Evolutionary conservation across 2,888 invertebrate genomes (phyloP).

Genomic region (Synergus japonicus): DNA sequence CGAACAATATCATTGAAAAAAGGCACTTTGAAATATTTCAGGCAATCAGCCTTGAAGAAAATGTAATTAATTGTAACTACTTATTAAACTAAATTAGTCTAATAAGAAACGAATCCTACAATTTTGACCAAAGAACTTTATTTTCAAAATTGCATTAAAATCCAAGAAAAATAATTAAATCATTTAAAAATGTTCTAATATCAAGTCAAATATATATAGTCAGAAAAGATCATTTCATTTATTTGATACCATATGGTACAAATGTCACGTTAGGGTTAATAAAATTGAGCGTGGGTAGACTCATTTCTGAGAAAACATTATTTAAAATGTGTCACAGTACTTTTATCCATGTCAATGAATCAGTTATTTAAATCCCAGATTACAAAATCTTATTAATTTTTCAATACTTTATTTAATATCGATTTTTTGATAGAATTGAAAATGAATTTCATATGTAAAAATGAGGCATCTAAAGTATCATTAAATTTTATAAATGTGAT

Average conservation of each 20-base stretch:
- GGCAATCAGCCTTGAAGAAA: neutral
- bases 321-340: slow-evolving; percentile 1
- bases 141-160: neutral
- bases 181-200: neutral
- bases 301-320: neutral
- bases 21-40: neutral
- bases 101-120: neutral
- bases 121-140: neutral
- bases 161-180: neutral
- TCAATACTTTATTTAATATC: neutral
- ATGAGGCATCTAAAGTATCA: too few relatives aligned
- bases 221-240: neutral
- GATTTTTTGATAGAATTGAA: neutral
- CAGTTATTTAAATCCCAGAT: neutral
- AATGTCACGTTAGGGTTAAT: neutral
- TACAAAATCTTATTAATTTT: neutral
- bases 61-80: neutral
- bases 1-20: slow-evolving; percentile 15
- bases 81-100: neutral
- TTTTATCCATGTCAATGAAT: neutral
- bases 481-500: neutral
- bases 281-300: slow-evolving; percentile 8
- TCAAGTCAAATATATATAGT: neutral
- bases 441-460: too few relatives aligned
- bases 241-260: neutral